Evolutionary conservation across 1,140 invertebrate species (phyloP).

Genomic region (Luehdorfia chinensis): DNA sequence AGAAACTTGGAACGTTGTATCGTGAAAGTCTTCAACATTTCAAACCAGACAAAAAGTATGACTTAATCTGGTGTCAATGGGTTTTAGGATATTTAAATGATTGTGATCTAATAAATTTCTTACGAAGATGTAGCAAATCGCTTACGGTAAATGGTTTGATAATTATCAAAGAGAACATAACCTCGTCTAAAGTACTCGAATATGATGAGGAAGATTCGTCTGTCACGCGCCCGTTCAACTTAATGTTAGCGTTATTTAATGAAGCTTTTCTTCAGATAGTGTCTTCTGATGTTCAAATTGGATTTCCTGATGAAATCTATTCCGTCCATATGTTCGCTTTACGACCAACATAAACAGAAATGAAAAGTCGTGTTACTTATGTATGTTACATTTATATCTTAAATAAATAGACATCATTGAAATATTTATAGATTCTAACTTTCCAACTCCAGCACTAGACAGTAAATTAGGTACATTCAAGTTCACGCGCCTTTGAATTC

Average conservation of each 20-base stretch:
- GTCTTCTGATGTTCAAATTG: conserved; percentile 86
- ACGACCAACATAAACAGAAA: conserved; percentile 68
- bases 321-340: conserved; percentile 95
- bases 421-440: too few relatives aligned
- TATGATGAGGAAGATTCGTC: conserved; percentile 95
- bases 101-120: conserved; percentile 91
- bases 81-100: conserved; percentile 95
- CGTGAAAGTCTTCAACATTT: conserved; percentile 88
- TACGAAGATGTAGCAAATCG: conserved; percentile 84
- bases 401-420: conserved; percentile 6
- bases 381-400: too few relatives aligned
- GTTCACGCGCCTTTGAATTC: neutral
- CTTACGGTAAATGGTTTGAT: conserved; percentile 88
- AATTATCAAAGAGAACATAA: conserved; percentile 97
- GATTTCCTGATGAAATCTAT: conserved; percentile 94
- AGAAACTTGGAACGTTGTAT: conserved; percentile 80
- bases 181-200: conserved; percentile 81
- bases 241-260: conserved; percentile 81
- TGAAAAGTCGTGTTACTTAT: neutral
- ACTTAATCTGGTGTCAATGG: conserved; percentile 99
- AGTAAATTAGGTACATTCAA: neutral
- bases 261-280: conserved; percentile 86
- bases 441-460: neutral
- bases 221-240: conserved; percentile 85
- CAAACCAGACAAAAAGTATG: conserved; percentile 85